Evolutionary conservation across 2,888 invertebrate genomes (phyloP), one percentile per base, ranked within the genome.

Genomic region (Andrena minutula): DNA sequence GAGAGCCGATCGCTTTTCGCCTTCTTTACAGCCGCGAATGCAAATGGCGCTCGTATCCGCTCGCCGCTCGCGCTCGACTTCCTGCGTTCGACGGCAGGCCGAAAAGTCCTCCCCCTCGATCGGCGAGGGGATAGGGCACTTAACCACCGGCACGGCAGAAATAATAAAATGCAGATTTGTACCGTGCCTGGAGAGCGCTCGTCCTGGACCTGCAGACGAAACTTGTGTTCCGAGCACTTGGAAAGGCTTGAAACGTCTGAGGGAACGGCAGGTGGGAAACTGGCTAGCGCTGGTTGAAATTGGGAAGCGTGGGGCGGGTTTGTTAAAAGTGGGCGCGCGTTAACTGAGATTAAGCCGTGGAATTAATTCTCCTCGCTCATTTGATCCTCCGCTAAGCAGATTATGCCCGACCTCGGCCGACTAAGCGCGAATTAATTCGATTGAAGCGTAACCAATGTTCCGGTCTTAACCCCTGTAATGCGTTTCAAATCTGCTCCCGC

Each of bases 121-220:
- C 64, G 75, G 61, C 56, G 82, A 49, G 80, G 76, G 61, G 26
- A 58, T 79, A 82, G 83, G 86, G 87, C 88, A 88, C 89, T 92
- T 92, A 92, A 92, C 89, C 89, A 92, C 89, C 89, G 85, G 88
- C 90, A 84, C 83, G 86, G 82, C 88, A 90, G 92, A 91, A 92
- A 93, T 92, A 92, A 92, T 92, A 92, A 92, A 93, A 92, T 92
- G 92, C 92, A 92, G 91, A 92, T 92, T 89, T 80, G 61, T 71
- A 53, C 63, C 56, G 32, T 74, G 56, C 53, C 5, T 72, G 53
- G 58, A 26, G 58, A 72, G 68, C 32, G 23, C 8, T 16, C 41
- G 69, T 20, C 26, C 41, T 68, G 16, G 6, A 20, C 66, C 32
- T 20, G 41, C 58, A 56, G 69, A 35, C 58, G 10, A n/a, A 7